A percentile compares a stretch with the other conserved stretches of the same genome.
These are phyloP conservation scores for Hyposmocoma kahamanoa DNA, from an alignment of 1,140 invertebrate genomes.

Conservation along the genomic window DNA sequence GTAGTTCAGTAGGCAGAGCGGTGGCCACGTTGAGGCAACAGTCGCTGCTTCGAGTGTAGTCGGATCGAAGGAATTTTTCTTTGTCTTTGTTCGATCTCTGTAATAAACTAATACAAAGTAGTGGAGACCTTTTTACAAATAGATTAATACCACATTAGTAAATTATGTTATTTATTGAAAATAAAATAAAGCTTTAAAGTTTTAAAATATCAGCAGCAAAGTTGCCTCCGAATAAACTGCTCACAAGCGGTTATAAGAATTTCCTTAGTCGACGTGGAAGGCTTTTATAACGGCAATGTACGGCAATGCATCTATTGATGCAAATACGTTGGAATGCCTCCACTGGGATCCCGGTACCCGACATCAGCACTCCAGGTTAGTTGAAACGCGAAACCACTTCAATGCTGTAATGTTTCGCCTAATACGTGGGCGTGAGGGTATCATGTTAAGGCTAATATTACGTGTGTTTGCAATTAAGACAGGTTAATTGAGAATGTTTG, in stretches of 20 bases:
- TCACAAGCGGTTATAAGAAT: not conserved
- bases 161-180: not conserved
- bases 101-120: not conserved
- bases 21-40: too few species aligned
- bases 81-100: not conserved
- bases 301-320: slow-evolving; percentile 17
- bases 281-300: not conserved
- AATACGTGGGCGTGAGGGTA: not conserved
- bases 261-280: not conserved
- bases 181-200: not conserved
- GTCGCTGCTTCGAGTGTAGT: too few species aligned
- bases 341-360: not conserved
- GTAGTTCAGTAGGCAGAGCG: too few species aligned
- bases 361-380: too few species aligned
- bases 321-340: slow-evolving; percentile 17
- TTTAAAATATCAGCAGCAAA: slow-evolving; percentile 2
- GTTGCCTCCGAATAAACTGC: not conserved
- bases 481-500: not conserved
- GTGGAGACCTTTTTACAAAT: not conserved
- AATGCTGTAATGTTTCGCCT: not conserved
- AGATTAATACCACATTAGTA: not conserved
- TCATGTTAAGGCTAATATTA: not conserved
- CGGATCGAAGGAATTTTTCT: too few species aligned
- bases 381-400: not conserved
- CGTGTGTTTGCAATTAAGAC: not conserved